phyloP scores from a whole-genome alignment of 2,113 vertebrate genomes.

The Elanoides forficatus region DNA sequence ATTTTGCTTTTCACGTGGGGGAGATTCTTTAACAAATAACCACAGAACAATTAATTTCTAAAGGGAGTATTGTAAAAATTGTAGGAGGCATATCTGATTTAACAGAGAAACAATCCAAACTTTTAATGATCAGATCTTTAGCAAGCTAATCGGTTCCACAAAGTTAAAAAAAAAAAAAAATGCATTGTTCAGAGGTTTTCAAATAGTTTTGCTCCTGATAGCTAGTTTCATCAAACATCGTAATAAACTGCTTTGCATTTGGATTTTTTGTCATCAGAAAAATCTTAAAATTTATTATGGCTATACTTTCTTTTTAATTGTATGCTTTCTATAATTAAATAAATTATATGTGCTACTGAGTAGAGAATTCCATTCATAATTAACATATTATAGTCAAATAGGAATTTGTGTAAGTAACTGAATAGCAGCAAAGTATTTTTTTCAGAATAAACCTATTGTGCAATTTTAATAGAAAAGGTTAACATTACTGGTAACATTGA shows the following conservation, averaged over 20 bases:
- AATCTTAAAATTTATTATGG: slow-evolving; percentile 33
- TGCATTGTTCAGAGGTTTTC: slow-evolving; percentile 43
- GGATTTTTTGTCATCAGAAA: slow-evolving; percentile 38
- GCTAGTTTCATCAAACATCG: slow-evolving; percentile 23
- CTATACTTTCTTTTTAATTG: slow-evolving; percentile 29
- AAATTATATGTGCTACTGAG: slow-evolving; percentile 47
- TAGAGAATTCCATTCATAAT: slow-evolving; percentile 59
- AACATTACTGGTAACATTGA: slow-evolving; percentile 33
- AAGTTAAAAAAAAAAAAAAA: slow-evolving; percentile 3
- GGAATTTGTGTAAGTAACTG: slow-evolving; percentile 33
- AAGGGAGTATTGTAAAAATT: slow-evolving; percentile 70
- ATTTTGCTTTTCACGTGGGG: slow-evolving; percentile 79
- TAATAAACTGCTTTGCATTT: slow-evolving; percentile 35
- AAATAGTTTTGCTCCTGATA: slow-evolving; percentile 55
- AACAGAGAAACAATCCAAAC: slow-evolving; percentile 65
- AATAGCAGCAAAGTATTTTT: slow-evolving; percentile 41
- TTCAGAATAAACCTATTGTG: not conserved
- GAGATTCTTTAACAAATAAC: slow-evolving; percentile 84
- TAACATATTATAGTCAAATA: not conserved
- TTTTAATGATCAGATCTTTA: slow-evolving; percentile 51
- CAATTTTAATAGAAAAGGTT: slow-evolving; percentile 28
- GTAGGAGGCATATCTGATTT: slow-evolving; percentile 63
- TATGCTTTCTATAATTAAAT: slow-evolving; percentile 60
- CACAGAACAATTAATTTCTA: slow-evolving; percentile 82
- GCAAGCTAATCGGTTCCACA: not conserved